Evolutionary conservation across 2,113 vertebrate species (phyloP).

Genomic region (Willisornis vidua): DNA sequence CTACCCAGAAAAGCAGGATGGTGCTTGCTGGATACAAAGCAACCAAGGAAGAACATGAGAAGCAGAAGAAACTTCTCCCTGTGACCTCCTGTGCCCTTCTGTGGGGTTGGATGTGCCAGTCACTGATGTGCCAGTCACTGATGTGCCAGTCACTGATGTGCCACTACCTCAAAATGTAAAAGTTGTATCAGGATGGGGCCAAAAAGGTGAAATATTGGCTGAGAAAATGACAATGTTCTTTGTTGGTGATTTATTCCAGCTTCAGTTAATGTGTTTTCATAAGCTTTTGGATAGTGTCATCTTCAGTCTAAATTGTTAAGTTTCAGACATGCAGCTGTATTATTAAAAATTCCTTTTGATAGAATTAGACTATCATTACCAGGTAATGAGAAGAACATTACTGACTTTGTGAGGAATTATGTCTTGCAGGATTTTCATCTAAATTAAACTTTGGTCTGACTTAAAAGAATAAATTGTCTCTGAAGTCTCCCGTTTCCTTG

Average conservation of each 20-base stretch:
- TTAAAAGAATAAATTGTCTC: conserved; percentile 70
- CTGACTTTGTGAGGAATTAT: conserved; percentile 66
- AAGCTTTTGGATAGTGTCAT: conserved; percentile 63
- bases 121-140: neutral
- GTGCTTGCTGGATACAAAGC: neutral
- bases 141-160: neutral
- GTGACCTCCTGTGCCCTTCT: neutral
- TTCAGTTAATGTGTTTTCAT: conserved; percentile 67
- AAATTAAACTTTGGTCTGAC: conserved; percentile 69
- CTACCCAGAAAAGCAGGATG: neutral
- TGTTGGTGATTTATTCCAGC: conserved; percentile 66
- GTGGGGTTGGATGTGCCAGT: neutral
- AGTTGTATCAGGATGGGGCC: neutral
- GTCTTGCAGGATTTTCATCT: conserved; percentile 70
- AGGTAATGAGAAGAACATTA: conserved; percentile 70
- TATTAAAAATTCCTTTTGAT: conserved; percentile 71
- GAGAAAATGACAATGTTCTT: conserved; percentile 51
- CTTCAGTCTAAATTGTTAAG: conserved; percentile 59
- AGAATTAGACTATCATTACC: conserved; percentile 73
- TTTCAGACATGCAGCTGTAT: conserved; percentile 65
- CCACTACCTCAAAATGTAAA: neutral
- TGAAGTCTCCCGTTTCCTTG: conserved; percentile 60
- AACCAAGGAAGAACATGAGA: neutral
- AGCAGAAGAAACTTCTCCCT: neutral
- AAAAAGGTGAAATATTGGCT: conserved; percentile 18